Base-by-base conservation (phyloP, 2,113 vertebrate species). In the Centropus unirufus region DNA sequence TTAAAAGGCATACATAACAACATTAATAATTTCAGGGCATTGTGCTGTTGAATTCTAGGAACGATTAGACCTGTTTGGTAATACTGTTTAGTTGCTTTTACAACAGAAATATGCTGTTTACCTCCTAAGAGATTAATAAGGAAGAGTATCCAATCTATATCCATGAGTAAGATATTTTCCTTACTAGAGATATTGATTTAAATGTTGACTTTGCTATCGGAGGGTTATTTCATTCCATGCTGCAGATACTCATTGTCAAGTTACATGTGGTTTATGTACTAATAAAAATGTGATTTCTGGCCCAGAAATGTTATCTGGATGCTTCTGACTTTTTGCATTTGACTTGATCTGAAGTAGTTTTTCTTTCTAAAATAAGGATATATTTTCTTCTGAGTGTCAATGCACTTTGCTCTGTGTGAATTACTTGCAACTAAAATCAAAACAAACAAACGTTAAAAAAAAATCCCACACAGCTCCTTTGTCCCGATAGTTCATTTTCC, bases 151-250 rank as follows among this genome's bases (percentile, higher is more conserved):
- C 92, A 91, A 92, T 95, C 87, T 84, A 40, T 90, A 95, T 96
- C 95, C 94, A 95, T 95, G 85, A 96, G 94, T 95, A 97, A 97
- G 95, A 95, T 96, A 90, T 97, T 97, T 97, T 96, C 94, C 95
- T 95, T 95, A 95, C 95, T 57, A 85, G 93, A 95, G 85, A 83
- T 97, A 98, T 98, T 93, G 98, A 97, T 96, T 94, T 96, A 96
- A 92, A 92, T 96, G 97, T 97, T 94, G 96, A 97, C 92, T 96
- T 97, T 16, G 0, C 96, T 92, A 82, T 87, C 93, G 90, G 94
- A 87, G 90, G 75, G 70, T 96, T 97, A 80, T 97, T 97, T 95
- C 64, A 62, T 76, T 91, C 46, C 36, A 23, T 77, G 70, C 74
- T 62, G 90, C 90, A 92, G 34, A 79, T 90, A 80, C n/a, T 95